Percentiles rank a stretch among this genome's conserved stretches.
phyloP scores from a whole-genome alignment of 2,888 invertebrate species.

The Trilocha varians region DNA sequence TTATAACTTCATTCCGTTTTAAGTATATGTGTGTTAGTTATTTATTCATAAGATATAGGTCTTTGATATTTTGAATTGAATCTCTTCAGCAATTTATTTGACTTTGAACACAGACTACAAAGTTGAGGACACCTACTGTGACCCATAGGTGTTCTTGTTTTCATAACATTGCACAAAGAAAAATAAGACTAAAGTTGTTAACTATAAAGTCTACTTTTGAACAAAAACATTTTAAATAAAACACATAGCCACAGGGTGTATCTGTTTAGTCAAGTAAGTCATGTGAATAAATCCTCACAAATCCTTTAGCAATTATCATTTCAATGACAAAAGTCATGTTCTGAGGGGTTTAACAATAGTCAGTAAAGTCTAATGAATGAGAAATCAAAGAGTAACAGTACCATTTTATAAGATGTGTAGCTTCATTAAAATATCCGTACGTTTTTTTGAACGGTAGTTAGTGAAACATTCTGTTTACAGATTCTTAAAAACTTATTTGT shows the following conservation, averaged over 20 bases:
- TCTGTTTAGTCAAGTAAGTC: conserved; percentile 61
- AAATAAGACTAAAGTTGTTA: neutral
- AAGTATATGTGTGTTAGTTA: no score
- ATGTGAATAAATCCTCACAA: conserved; percentile 64
- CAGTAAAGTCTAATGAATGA: conserved; percentile 21
- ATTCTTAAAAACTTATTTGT: no score
- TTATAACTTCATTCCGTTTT: no score
- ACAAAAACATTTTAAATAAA: conserved; percentile 16
- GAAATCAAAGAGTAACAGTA: conserved; percentile 13
- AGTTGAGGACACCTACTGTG: conserved; percentile 61
- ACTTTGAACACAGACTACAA: conserved; percentile 29
- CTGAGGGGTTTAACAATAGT: conserved; percentile 45
- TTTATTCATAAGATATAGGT: conserved; percentile 8
- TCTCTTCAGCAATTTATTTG: conserved; percentile 6
- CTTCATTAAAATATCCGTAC: no score
- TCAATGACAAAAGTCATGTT: conserved; percentile 65
- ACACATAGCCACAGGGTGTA: conserved; percentile 66
- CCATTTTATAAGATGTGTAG: no score
- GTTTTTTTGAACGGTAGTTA: no score
- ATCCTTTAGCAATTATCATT: conserved; percentile 70
- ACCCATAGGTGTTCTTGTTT: conserved; percentile 56
- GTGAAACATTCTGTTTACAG: no score
- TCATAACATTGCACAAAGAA: conserved; percentile 19
- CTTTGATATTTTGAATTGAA: conserved; percentile 14
- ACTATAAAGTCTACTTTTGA: neutral